These are phyloP conservation scores for Archaeoteleia sp. DNA, from an alignment of 2,888 invertebrate genomes.

Conservation along the genomic window DNA sequence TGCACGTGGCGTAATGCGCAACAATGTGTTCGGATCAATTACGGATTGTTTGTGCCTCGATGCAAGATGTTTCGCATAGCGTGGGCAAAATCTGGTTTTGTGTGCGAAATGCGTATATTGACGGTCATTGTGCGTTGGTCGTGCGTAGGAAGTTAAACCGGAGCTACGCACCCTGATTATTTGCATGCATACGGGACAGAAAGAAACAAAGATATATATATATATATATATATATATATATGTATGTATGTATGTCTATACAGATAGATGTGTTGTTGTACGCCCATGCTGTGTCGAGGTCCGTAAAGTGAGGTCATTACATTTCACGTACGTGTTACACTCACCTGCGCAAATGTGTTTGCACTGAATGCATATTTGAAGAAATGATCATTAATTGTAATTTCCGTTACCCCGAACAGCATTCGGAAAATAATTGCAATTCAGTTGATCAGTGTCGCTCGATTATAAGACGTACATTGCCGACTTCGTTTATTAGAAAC, in stretches of 20 bases:
- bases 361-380: not conserved
- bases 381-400: not conserved
- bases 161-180: conserved; percentile 49
- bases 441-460: no score
- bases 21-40: not conserved
- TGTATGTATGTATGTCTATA: conserved; percentile 26
- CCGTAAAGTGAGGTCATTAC: conserved; percentile 15
- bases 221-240: conserved; percentile 16
- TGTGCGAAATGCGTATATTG: conserved; percentile 22
- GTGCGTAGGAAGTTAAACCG: conserved; percentile 51
- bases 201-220: conserved; percentile 11
- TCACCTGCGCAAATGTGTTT: conserved; percentile 14
- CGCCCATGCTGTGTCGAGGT: conserved; percentile 40
- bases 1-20: not conserved
- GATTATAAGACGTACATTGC: no score
- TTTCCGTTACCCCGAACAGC: no score
- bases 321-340: conserved; percentile 22
- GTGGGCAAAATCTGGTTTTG: conserved; percentile 19
- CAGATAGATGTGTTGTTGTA: conserved; percentile 18
- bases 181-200: conserved; percentile 2
- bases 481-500: no score
- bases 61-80: not conserved
- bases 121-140: conserved; percentile 38
- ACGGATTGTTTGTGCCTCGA: not conserved
- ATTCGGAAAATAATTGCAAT: no score